Percentiles rank a stretch among this genome's conserved stretches.
Conservation (phyloP, 2,113 vertebrate genomes). For the Uropsilus gracilis region DNA sequence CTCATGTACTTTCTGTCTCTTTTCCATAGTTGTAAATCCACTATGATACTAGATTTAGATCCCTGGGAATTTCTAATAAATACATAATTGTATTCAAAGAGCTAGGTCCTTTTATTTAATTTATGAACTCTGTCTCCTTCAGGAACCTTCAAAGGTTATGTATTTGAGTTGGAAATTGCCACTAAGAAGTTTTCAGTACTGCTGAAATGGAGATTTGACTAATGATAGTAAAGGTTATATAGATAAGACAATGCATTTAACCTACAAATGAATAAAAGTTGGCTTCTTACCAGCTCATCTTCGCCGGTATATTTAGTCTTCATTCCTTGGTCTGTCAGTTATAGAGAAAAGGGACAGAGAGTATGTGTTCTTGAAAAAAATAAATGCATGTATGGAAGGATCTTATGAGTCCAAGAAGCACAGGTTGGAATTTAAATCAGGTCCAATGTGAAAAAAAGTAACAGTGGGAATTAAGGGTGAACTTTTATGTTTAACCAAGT, state of each 20-base stretch:
- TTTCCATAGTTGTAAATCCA: neutral
- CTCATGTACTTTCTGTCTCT: neutral
- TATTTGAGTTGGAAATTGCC: neutral
- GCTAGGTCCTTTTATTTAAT: neutral
- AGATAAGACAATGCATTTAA: constrained; percentile 40
- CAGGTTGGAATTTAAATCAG: neutral
- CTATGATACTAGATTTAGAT: neutral
- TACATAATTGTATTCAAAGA: neutral
- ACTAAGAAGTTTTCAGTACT: constrained; percentile 22
- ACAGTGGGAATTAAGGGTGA: neutral
- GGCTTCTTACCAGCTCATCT: neutral
- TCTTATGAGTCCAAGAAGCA: neutral
- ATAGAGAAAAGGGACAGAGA: neutral
- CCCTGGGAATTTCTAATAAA: constrained; percentile 9
- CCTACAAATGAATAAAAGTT: neutral
- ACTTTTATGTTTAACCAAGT: neutral
- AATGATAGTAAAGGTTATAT: neutral
- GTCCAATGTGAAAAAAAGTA: neutral
- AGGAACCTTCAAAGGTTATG: neutral
- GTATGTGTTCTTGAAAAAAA: constrained; percentile 2
- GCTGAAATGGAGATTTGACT: constrained; percentile 45
- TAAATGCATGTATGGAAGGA: neutral
- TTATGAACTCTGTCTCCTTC: neutral
- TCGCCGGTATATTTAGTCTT: neutral
- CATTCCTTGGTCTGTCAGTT: neutral